These are phyloP conservation scores for Masticophis lateralis DNA, from an alignment of 2,797 vertebrate genomes.

Conservation along the genomic window DNA sequence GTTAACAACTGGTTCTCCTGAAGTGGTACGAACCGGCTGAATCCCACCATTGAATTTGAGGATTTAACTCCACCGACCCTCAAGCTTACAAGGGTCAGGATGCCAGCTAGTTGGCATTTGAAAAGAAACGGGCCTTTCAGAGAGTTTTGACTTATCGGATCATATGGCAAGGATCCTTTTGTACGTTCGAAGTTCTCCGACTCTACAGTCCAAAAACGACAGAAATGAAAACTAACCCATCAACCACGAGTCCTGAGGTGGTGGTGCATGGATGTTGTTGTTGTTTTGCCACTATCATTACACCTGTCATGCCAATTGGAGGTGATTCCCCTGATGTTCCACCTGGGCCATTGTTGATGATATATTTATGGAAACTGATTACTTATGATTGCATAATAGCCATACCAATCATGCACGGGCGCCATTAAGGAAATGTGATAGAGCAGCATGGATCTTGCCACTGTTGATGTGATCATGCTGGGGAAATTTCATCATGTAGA, in stretches of 20 bases:
- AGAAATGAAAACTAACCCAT: not conserved
- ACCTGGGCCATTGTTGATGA: conserved; percentile 57
- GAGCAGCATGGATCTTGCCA: conserved; percentile 39
- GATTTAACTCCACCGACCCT: not conserved
- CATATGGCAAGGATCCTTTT: not conserved
- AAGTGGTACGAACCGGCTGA: no score
- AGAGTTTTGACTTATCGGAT: not conserved
- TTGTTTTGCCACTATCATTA: conserved; percentile 1
- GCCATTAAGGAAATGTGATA: conserved; percentile 52
- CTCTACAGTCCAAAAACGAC: not conserved
- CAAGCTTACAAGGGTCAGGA: not conserved
- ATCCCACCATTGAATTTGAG: not conserved
- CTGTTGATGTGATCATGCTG: conserved; percentile 36
- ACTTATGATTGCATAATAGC: conserved; percentile 55
- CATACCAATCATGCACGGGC: conserved; percentile 49
- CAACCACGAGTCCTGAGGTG: not conserved
- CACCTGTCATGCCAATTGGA: conserved; percentile 41
- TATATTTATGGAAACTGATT: conserved; percentile 59
- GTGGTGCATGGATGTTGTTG: not conserved
- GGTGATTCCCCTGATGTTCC: conserved; percentile 57
- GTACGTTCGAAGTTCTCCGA: not conserved
- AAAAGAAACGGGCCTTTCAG: not conserved
- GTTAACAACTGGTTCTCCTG: no score
- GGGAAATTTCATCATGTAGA: conserved; percentile 54
- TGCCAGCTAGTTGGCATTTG: not conserved